Base-by-base conservation (phyloP, 2,888 invertebrate genomes). In the Caenorhabditis uteleia region DNA sequence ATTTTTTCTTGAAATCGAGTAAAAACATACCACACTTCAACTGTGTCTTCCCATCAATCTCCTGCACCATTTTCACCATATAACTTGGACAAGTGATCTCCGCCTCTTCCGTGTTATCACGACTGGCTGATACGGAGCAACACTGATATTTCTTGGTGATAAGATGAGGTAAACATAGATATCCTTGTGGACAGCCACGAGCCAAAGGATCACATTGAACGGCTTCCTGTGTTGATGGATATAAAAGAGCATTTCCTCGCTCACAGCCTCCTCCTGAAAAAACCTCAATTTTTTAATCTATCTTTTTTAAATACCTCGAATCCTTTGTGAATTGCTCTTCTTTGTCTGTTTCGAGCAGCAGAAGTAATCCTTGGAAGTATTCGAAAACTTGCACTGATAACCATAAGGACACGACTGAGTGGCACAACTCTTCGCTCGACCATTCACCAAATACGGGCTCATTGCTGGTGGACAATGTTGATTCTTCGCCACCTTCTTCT, bases 331-430 rank as follows among this genome's bases (percentile, higher is more conserved):
- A n/a, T 50, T 56, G 25, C 55, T 56, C 50, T 68, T 66, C 39
- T 68, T 65, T 1, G 55, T 51, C 47, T 65, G 62, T 36, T 66
- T 70, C 21, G 73, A 65, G 33, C 73, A 73, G 36, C 73, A 73
- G 40, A 66, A 73, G 38, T 73, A 73, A 31, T 70, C 68, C 29
- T 68, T 68, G 18, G 47, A 47, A 6, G 59, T 43, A 3, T 42
- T 50, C n/a, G 64, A 64, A 40, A 75, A 73, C 44, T 73, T 73
- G 66, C 75, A 75, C 18, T 61, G 58, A 46, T 61, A 75, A 18
- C 75, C 73, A 26, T 69, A 69, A 3, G 75, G 75, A 33, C 75
- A 75, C 1, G 59, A 49, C 0, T 65, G 64, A n/a, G 69, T 62
- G 0, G 68, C 65, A 36, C 75, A 75, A 0, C 70, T 67, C 27